Evolutionary conservation across 2,888 invertebrate genomes (phyloP), one percentile per base, ranked within the genome.

Genomic region (Ligdia adustata): DNA sequence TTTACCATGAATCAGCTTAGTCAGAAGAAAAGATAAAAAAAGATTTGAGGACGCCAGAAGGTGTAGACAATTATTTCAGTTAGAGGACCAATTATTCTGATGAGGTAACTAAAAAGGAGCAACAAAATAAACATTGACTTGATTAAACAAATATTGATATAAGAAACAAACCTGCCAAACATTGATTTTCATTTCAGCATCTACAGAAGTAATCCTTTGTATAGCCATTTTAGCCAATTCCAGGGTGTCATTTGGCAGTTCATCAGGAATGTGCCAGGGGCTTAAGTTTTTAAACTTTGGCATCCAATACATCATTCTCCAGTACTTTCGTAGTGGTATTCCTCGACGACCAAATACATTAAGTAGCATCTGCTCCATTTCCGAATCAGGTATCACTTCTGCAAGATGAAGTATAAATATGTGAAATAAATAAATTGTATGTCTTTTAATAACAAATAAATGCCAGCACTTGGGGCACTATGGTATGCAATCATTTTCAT

Each of bases 261-360:
- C 92, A 35, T 93, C 91, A 0, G 97, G 97, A 40, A 96, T 78
- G 2, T 92, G 92, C 95, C 96, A 98, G 0, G 98, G 98, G 42
- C 96, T 96, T 0, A 95, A 79, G 72, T 98, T 94, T 72, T 94
- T 96, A 73, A 99, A 97, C 79, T 99, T 99, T 0, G 99, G 98
- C 94, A 95, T 94, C 96, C 96, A 96, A 67, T 96, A 96, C 93
- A 95, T 92, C 94, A 96, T 95, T 6, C 95, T 90, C 94, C 95
- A 94, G 68, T 91, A 95, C 68, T 95, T 95, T 42, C 95, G 87
- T 3, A 95, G 72, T 0, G 95, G 95, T 69, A 92, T 91, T 0
- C 95, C 95, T 56, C 93, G 88, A 12, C 85, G 85, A 0, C 99
- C 99, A 83, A 99, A 99, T 33, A 95, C 93, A 67, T 95, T 96